Evolutionary conservation across 2,113 vertebrate species (phyloP).

Genomic region (Gambusia affinis): DNA sequence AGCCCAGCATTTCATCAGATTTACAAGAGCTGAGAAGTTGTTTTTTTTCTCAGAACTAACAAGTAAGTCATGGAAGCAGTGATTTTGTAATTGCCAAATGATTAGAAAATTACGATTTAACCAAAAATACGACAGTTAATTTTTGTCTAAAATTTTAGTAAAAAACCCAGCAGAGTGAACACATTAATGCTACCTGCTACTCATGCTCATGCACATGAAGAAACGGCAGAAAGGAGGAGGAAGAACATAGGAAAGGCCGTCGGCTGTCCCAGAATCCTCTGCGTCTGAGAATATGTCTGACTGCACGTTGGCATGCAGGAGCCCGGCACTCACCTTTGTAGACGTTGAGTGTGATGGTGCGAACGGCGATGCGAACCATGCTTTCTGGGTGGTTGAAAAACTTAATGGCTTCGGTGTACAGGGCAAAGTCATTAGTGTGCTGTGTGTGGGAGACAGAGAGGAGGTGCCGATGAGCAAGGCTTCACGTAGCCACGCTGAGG

Average conservation of each 20-base stretch:
- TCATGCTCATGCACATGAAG: constrained; percentile 65
- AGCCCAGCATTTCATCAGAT: not conserved
- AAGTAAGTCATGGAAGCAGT: too few species aligned
- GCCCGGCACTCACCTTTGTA: constrained; percentile 91
- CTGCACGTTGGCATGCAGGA: constrained; percentile 7
- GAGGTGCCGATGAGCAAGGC: constrained; percentile 55
- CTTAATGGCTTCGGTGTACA: constrained; percentile 99
- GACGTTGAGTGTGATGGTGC: constrained; percentile 98
- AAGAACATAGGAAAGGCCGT: constrained; percentile 17
- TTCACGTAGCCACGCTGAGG: constrained; percentile 16
- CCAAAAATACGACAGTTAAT: too few species aligned
- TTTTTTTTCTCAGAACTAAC: not conserved
- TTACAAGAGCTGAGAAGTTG: not conserved
- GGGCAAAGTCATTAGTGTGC: constrained; percentile 99
- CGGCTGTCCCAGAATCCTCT: constrained; percentile 22
- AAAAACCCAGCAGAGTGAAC: not conserved
- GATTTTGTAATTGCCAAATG: too few species aligned
- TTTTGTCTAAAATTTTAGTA: too few species aligned
- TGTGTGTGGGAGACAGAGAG: constrained; percentile 82
- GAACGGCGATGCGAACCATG: constrained; percentile 98
- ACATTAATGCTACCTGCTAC: constrained; percentile 46
- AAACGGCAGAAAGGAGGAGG: constrained; percentile 37
- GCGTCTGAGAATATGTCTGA: constrained; percentile 4
- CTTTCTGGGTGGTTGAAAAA: constrained; percentile 99
- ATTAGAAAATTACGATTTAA: too few species aligned